Conservation (phyloP, 2,888 invertebrate species). For the Leptopilina drosophilae region DNA sequence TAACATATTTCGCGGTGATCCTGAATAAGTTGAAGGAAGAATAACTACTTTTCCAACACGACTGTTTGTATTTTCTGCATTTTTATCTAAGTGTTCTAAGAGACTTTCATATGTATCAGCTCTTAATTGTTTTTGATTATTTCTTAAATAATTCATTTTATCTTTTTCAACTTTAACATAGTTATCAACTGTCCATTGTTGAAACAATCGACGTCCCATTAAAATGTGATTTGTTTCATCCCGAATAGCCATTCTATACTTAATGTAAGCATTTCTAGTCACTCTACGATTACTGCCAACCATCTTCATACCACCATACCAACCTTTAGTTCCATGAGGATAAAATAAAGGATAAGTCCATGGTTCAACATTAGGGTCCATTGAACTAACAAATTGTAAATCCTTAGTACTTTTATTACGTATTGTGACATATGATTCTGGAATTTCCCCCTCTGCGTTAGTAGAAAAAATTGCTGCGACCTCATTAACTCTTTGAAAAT, state of each 20-base stretch:
- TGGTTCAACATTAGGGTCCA: too few relatives aligned
- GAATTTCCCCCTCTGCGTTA: too few relatives aligned
- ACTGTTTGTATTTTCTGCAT: neutral
- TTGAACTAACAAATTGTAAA: too few relatives aligned
- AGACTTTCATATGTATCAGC: slow-evolving; percentile 10
- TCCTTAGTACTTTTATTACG: too few relatives aligned
- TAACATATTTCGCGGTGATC: slow-evolving; percentile 65
- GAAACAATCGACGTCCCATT: neutral
- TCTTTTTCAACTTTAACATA: slow-evolving; percentile 7
- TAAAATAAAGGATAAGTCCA: too few relatives aligned
- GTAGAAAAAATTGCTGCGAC: too few relatives aligned
- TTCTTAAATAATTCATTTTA: slow-evolving; percentile 14
- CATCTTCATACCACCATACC: too few relatives aligned
- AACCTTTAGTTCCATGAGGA: too few relatives aligned
- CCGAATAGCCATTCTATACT: neutral
- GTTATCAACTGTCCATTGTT: slow-evolving; percentile 6
- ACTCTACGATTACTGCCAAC: too few relatives aligned
- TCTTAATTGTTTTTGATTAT: slow-evolving; percentile 10
- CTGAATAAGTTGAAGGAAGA: slow-evolving; percentile 68
- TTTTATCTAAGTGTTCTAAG: slow-evolving; percentile 5
- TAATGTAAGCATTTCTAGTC: slow-evolving; percentile 8
- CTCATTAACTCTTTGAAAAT: too few relatives aligned
- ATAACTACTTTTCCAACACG: slow-evolving; percentile 64
- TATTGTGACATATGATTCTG: too few relatives aligned
- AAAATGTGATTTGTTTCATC: neutral